phyloP scores from a whole-genome alignment of 2,888 invertebrate genomes.

The Nipponacmea schrenckii region DNA sequence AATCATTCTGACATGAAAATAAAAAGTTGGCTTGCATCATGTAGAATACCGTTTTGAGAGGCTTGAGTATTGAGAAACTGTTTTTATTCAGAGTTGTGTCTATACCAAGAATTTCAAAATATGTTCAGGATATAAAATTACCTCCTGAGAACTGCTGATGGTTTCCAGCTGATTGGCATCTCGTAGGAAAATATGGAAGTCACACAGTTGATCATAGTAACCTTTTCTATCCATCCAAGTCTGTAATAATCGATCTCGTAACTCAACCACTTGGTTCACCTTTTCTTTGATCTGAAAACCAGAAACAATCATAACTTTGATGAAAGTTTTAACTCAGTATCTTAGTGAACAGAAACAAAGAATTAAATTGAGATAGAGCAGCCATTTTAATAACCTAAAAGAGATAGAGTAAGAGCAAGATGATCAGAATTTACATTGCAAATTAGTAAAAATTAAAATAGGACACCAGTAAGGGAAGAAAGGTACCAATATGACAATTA shows the following conservation, averaged over 20 bases:
- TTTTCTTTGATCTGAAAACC: slow-evolving; percentile 62
- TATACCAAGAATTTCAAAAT: no score
- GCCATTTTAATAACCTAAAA: no score
- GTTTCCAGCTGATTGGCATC: slow-evolving; percentile 94
- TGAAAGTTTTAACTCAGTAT: background rate
- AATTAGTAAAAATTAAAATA: background rate
- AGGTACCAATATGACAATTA: no score
- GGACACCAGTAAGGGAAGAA: no score
- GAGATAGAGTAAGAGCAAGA: background rate
- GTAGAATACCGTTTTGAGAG: no score
- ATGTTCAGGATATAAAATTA: slow-evolving; percentile 65
- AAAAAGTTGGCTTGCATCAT: background rate
- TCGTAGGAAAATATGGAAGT: slow-evolving; percentile 92
- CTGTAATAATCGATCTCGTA: slow-evolving; percentile 87
- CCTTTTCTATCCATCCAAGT: slow-evolving; percentile 95
- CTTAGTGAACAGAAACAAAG: no score
- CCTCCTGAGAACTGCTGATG: slow-evolving; percentile 87
- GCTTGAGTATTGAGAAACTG: no score
- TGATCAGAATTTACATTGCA: background rate
- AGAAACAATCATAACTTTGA: background rate
- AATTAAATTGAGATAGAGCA: no score
- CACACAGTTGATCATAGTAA: slow-evolving; percentile 97
- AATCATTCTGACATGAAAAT: no score
- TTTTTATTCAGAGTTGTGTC: no score
- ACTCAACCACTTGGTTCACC: slow-evolving; percentile 75